Percentiles rank a stretch among this genome's conserved stretches.
These are phyloP conservation scores for Chaetodon trifasciatus DNA, from an alignment of 2,797 vertebrate genomes.

Conservation along the genomic window DNA sequence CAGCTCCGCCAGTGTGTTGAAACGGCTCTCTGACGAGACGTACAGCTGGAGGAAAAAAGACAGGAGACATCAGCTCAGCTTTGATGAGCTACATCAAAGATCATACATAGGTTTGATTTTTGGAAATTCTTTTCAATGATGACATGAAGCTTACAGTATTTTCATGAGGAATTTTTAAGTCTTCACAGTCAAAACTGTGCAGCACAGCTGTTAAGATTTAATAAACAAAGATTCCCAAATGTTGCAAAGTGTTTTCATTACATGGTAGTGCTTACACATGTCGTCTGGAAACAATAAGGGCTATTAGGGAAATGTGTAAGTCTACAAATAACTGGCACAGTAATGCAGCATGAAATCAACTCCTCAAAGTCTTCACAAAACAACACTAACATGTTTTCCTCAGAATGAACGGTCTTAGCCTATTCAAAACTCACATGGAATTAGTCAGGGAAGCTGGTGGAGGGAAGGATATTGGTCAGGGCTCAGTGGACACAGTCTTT, in stretches of 20 bases:
- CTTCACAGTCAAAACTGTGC: not conserved
- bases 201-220: not conserved
- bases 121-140: not conserved
- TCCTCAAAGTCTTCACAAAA: not conserved
- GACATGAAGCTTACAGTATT: not conserved
- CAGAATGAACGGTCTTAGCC: constrained; percentile 17
- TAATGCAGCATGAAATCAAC: not conserved
- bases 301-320: not conserved
- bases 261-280: not conserved
- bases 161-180: not conserved
- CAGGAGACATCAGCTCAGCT: constrained; percentile 20
- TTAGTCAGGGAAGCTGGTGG: constrained; percentile 60
- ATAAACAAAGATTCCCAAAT: not conserved
- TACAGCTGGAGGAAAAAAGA: constrained; percentile 88
- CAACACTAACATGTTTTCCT: constrained; percentile 11
- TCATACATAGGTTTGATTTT: not conserved
- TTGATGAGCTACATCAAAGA: not conserved
- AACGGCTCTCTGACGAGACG: constrained; percentile 97
- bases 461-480: constrained; percentile 63
- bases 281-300: not conserved
- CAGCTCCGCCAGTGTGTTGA: constrained; percentile 96
- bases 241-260: constrained; percentile 13
- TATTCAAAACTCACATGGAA: constrained; percentile 38
- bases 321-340: not conserved
- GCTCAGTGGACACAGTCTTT: constrained; percentile 70